These are phyloP conservation scores for Balearica regulorum DNA, from an alignment of 2,797 vertebrate genomes.

Conservation along the genomic window DNA sequence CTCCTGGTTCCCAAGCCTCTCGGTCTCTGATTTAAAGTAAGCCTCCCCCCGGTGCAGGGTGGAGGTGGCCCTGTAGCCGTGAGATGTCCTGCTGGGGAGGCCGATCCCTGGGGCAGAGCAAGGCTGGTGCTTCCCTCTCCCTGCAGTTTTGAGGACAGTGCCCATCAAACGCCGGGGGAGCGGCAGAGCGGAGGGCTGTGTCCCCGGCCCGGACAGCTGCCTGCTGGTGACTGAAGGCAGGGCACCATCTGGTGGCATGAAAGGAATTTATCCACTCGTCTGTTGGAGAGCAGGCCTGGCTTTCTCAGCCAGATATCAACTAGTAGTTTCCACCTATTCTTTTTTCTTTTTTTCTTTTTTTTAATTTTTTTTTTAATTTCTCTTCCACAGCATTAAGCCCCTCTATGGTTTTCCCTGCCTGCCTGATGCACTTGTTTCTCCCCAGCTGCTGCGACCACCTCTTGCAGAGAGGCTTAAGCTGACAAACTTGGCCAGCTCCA, in stretches of 20 bases:
- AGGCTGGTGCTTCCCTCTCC: background rate
- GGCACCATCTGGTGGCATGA: constrained; percentile 38
- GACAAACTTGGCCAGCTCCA: background rate
- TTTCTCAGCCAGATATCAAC: background rate
- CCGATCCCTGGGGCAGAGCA: background rate
- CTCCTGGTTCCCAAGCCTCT: background rate
- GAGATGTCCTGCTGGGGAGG: background rate
- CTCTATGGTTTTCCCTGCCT: background rate
- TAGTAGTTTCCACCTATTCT: background rate
- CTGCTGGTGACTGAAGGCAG: background rate
- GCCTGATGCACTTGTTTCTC: background rate
- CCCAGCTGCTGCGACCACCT: background rate
- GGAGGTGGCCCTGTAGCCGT: background rate
- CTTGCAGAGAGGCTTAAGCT: background rate
- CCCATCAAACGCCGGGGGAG: rapidly evolving
- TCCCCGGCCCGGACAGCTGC: background rate
- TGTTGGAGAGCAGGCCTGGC: background rate
- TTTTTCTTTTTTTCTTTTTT: background rate
- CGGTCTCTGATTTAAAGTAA: background rate
- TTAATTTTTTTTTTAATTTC: background rate
- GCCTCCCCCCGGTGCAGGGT: background rate
- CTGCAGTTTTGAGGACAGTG: background rate
- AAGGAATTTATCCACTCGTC: background rate
- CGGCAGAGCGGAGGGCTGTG: rapidly evolving
- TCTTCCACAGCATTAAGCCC: background rate